Evolutionary conservation across 1,140 invertebrate genomes (phyloP).

Genomic region (Sarcophaga bullata): DNA sequence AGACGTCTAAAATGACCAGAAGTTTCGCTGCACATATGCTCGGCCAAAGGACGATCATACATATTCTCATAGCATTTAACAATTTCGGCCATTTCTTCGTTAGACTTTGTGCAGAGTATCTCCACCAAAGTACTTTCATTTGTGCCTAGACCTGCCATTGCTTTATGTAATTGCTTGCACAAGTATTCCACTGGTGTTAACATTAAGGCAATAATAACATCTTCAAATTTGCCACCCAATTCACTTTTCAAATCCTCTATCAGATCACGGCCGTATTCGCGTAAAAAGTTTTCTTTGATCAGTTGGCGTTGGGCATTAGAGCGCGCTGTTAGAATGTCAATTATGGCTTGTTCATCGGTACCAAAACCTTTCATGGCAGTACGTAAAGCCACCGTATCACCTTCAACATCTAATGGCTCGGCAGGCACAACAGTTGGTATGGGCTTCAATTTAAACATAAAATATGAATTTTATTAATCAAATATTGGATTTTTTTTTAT

Average conservation of each 20-base stretch:
- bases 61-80: conserved; percentile 74
- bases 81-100: conserved; percentile 74
- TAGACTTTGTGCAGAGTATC: conserved; percentile 77
- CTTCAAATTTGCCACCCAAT: conserved; percentile 80
- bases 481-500: neutral
- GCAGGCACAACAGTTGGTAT: conserved; percentile 72
- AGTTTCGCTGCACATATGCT: conserved; percentile 82
- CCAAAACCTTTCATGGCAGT: conserved; percentile 83
- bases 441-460: conserved; percentile 58
- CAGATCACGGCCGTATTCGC: conserved; percentile 80
- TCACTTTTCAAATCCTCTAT: conserved; percentile 81
- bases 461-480: neutral
- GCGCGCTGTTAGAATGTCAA: conserved; percentile 76
- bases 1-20: conserved; percentile 81
- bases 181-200: conserved; percentile 75
- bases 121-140: conserved; percentile 74
- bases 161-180: conserved; percentile 75
- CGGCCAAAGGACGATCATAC: conserved; percentile 77
- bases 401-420: conserved; percentile 72
- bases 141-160: conserved; percentile 74
- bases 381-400: conserved; percentile 76
- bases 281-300: conserved; percentile 75
- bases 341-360: conserved; percentile 81
- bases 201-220: conserved; percentile 81
- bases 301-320: conserved; percentile 76